These are phyloP conservation scores for Diachasmimorpha longicaudata DNA, from an alignment of 1,140 invertebrate genomes.

Conservation along the genomic window DNA sequence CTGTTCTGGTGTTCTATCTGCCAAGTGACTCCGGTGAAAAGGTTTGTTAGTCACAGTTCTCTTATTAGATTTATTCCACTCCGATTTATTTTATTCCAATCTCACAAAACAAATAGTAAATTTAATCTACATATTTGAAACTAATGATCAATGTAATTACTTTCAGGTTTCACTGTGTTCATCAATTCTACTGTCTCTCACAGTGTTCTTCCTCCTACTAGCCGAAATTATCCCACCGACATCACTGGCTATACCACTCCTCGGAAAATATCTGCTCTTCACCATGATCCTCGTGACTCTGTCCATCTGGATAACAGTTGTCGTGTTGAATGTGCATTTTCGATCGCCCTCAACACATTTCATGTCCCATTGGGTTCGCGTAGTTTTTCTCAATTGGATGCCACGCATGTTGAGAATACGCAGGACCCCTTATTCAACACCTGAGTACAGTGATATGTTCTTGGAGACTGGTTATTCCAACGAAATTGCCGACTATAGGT, in stretches of 20 bases:
- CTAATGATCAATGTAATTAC: background rate
- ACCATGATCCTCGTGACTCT: slow-evolving; percentile 98
- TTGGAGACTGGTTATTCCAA: slow-evolving; percentile 78
- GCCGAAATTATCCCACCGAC: slow-evolving; percentile 98
- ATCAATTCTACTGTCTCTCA: slow-evolving; percentile 96
- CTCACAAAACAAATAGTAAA: no score
- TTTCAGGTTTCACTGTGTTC: slow-evolving; percentile 88
- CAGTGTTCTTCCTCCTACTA: slow-evolving; percentile 97
- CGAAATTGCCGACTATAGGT: slow-evolving; percentile 77
- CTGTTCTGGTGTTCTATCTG: slow-evolving; percentile 94
- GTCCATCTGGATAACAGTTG: slow-evolving; percentile 96
- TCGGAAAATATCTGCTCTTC: slow-evolving; percentile 95
- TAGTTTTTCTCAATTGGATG: slow-evolving; percentile 88
- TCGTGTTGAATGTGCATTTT: slow-evolving; percentile 97
- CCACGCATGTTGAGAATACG: slow-evolving; percentile 88
- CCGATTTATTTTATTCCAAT: no score
- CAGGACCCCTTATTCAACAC: slow-evolving; percentile 80
- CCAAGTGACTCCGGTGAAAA: slow-evolving; percentile 96
- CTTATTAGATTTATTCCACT: no score
- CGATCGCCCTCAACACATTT: slow-evolving; percentile 96
- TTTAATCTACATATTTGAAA: no score
- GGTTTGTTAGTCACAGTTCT: slow-evolving; percentile 57
- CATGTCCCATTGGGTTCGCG: slow-evolving; percentile 88
- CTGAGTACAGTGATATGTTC: slow-evolving; percentile 80
- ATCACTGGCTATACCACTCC: slow-evolving; percentile 93